These are phyloP conservation scores for Corbicula japonica DNA, from an alignment of 2,888 invertebrate species.

Conservation along the genomic window DNA sequence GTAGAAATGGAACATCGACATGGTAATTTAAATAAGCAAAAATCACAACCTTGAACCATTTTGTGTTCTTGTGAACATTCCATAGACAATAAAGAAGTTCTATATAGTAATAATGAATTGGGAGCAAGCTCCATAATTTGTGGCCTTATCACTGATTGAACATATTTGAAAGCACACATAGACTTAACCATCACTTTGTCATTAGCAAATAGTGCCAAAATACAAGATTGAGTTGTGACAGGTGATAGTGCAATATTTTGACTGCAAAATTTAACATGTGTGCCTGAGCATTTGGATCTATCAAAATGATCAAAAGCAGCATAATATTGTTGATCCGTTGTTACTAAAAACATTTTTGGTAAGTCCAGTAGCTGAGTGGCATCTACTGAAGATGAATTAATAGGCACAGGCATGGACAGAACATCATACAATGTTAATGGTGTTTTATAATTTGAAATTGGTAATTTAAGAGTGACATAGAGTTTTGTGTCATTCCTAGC, in stretches of 20 bases:
- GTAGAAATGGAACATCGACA: constrained; percentile 53
- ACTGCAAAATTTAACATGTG: constrained; percentile 12
- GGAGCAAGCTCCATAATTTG: constrained; percentile 34
- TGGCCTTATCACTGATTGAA: constrained; percentile 37
- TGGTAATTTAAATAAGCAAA: constrained; percentile 45
- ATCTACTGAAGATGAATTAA: constrained; percentile 55
- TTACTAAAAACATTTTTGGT: constrained; percentile 36
- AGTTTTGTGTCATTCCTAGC: constrained; percentile 35
- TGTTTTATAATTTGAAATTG: constrained; percentile 46
- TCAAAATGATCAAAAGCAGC: constrained; percentile 3
- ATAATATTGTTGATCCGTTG: constrained; percentile 33
- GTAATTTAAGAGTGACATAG: constrained; percentile 50
- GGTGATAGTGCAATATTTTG: constrained; percentile 31
- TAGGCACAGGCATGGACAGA: constrained; percentile 50
- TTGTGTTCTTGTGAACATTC: constrained; percentile 26
- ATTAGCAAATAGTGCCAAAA: constrained; percentile 41
- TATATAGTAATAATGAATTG: constrained; percentile 38
- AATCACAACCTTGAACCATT: constrained; percentile 49
- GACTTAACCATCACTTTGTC: constrained; percentile 32
- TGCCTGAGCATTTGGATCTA: constrained; percentile 11
- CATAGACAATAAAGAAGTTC: constrained; percentile 29
- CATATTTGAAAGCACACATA: constrained; percentile 36
- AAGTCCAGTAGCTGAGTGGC: constrained; percentile 54
- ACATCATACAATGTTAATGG: constrained; percentile 48
- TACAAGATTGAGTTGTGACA: constrained; percentile 30